These are phyloP conservation scores for Drosophila formosana DNA, from an alignment of 2,888 invertebrate species.

Conservation along the genomic window DNA sequence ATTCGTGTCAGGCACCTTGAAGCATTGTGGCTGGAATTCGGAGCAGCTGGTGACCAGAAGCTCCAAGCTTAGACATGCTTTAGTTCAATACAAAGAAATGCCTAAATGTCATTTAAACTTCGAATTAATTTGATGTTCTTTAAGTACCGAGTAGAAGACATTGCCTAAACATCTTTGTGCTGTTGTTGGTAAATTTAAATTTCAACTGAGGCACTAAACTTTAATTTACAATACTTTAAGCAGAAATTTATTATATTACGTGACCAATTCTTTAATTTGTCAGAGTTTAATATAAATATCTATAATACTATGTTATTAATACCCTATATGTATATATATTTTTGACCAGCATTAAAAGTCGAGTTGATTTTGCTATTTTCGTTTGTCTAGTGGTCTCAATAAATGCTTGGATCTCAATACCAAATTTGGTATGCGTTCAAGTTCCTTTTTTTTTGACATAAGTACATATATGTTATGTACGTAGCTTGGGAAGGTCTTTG, in stretches of 20 bases:
- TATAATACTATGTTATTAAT: no score
- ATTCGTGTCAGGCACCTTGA: not conserved
- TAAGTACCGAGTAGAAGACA: slow-evolving; percentile 21
- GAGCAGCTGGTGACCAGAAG: not conserved
- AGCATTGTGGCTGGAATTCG: slow-evolving; percentile 24
- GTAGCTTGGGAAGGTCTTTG: no score
- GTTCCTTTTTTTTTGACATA: no score
- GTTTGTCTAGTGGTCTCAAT: no score
- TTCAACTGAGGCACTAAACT: not conserved
- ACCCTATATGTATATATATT: no score
- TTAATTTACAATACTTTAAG: not conserved
- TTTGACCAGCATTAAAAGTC: no score
- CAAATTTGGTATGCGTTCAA: no score
- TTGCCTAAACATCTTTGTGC: slow-evolving; percentile 8
- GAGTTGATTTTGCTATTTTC: no score
- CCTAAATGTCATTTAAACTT: not conserved
- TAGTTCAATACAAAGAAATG: not conserved
- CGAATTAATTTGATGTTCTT: not conserved
- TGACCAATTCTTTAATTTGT: not conserved
- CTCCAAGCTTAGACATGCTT: slow-evolving; percentile 11
- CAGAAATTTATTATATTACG: not conserved
- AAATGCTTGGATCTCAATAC: no score
- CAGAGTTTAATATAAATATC: not conserved
- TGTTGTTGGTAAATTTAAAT: not conserved
- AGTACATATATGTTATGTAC: no score